These are phyloP conservation scores for Tenthredo mesomela DNA, from an alignment of 2,888 invertebrate species.

Conservation along the genomic window DNA sequence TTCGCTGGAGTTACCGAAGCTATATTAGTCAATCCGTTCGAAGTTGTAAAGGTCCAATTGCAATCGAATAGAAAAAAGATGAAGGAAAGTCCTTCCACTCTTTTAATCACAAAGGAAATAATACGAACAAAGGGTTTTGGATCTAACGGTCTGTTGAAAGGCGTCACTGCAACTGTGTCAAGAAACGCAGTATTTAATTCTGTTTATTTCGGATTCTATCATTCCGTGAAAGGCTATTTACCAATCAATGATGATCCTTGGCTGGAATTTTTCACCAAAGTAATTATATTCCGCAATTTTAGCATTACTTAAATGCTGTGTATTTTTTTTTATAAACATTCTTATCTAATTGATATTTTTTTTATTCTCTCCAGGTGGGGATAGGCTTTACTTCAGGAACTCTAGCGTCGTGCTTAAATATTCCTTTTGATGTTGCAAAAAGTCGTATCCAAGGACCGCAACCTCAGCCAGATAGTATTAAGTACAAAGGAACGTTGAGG, in stretches of 20 bases:
- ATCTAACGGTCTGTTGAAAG: constrained; percentile 90
- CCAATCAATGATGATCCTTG: constrained; percentile 85
- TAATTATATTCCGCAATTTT: constrained; percentile 55
- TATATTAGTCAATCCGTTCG: constrained; percentile 95
- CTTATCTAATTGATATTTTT: background rate
- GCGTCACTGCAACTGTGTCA: constrained; percentile 92
- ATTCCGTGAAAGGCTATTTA: constrained; percentile 89
- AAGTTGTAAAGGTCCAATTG: constrained; percentile 96
- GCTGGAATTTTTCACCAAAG: constrained; percentile 87
- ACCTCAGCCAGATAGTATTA: constrained; percentile 85
- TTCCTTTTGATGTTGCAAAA: constrained; percentile 98
- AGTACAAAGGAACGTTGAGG: constrained; percentile 88
- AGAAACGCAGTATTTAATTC: constrained; percentile 96
- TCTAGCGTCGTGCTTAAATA: constrained; percentile 92
- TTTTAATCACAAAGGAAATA: constrained; percentile 89
- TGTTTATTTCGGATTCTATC: constrained; percentile 97
- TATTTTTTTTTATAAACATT: constrained; percentile 54
- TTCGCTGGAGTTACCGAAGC: constrained; percentile 96
- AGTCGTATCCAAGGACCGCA: constrained; percentile 97
- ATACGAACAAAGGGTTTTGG: constrained; percentile 89
- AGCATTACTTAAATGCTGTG: background rate
- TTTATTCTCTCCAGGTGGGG: constrained; percentile 75
- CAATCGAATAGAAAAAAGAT: constrained; percentile 87
- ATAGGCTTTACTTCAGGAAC: constrained; percentile 95
- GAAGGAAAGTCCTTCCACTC: constrained; percentile 86